phyloP scores from a whole-genome alignment of 2,888 invertebrate species.

The Nephrotoma flavescens region DNA sequence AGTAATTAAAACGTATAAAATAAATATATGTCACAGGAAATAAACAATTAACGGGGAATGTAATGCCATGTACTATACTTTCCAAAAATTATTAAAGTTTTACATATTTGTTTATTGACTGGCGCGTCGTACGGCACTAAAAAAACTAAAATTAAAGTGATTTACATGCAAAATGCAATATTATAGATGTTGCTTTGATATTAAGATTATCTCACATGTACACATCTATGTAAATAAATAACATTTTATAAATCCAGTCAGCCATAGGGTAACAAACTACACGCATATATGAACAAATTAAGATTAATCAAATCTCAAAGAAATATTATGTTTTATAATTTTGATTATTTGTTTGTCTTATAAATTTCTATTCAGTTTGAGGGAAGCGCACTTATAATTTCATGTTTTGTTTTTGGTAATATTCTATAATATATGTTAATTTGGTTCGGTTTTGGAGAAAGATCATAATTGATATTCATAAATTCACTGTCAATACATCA shows the following conservation, averaged over 20 bases:
- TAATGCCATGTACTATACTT: background rate
- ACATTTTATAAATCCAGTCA: background rate
- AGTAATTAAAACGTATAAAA: background rate
- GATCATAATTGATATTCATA: background rate
- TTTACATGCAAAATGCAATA: background rate
- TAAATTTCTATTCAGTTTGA: background rate
- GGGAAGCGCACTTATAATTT: background rate
- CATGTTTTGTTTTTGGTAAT: background rate
- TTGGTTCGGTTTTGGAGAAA: background rate
- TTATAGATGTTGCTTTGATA: background rate
- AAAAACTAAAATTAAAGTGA: background rate
- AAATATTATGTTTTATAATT: background rate
- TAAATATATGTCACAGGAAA: background rate
- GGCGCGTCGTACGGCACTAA: background rate
- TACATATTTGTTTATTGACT: background rate
- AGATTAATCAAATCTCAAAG: background rate
- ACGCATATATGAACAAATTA: background rate
- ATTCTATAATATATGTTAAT: background rate
- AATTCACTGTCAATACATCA: background rate
- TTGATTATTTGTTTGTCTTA: background rate
- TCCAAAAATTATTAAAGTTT: background rate
- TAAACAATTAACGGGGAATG: background rate
- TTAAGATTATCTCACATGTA: background rate
- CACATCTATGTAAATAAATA: background rate
- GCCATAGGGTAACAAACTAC: background rate